Conservation (phyloP, 2,113 vertebrate species). For the Tragelaphus imberbis region DNA sequence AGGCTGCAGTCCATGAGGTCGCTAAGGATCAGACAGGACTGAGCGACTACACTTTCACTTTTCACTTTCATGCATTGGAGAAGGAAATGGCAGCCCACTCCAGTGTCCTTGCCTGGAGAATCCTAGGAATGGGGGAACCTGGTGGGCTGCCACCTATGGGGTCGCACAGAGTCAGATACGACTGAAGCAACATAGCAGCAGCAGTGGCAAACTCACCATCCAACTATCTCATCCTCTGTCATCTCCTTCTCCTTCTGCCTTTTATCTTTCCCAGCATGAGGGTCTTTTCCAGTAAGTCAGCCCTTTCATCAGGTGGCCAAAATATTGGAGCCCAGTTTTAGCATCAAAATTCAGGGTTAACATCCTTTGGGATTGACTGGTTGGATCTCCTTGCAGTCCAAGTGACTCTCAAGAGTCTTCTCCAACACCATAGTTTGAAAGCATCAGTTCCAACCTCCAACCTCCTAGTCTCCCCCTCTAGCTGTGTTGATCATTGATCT, state of each 20-base stretch:
- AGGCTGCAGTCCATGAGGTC: too few relatives aligned
- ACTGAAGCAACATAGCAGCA: too few relatives aligned
- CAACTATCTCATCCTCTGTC: neutral
- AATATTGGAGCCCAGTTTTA: neutral
- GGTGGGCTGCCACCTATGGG: too few relatives aligned
- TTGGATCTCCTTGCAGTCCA: neutral
- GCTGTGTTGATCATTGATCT: neutral
- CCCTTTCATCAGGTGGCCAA: neutral
- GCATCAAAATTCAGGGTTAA: neutral
- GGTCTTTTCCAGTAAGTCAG: neutral
- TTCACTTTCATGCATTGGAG: too few relatives aligned
- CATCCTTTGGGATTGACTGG: neutral
- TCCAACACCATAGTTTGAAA: neutral
- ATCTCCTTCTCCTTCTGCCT: neutral
- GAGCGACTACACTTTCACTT: too few relatives aligned
- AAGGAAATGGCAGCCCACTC: too few relatives aligned
- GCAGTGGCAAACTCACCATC: neutral
- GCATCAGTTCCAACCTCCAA: neutral
- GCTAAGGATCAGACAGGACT: too few relatives aligned
- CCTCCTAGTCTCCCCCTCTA: neutral
- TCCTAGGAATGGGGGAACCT: fast-evolving
- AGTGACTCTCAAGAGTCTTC: neutral
- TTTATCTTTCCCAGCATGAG: neutral
- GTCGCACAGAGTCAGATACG: too few relatives aligned
- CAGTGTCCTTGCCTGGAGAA: too few relatives aligned